phyloP scores from a whole-genome alignment of 2,797 vertebrate genomes.

The Euphonia xanthogaster region DNA sequence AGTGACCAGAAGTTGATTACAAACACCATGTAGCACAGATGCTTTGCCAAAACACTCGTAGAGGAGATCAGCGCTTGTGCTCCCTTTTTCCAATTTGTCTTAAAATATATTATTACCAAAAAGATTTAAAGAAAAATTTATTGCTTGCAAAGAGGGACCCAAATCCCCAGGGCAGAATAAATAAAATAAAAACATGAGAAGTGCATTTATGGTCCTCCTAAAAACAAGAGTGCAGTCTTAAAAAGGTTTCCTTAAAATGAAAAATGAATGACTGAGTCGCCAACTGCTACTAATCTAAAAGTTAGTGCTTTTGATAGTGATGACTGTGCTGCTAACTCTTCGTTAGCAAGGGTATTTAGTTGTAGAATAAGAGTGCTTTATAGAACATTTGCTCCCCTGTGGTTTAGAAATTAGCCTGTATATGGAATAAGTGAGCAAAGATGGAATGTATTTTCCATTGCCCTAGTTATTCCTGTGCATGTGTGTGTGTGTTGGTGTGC shows the following conservation, averaged over 20 bases:
- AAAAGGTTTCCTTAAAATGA: conserved; percentile 74
- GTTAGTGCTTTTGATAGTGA: conserved; percentile 65
- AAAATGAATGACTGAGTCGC: conserved; percentile 70
- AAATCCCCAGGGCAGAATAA: conserved; percentile 74
- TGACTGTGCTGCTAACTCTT: conserved; percentile 51
- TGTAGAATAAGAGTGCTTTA: conserved; percentile 55
- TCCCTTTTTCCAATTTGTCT: conserved; percentile 61
- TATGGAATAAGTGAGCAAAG: conserved; percentile 57
- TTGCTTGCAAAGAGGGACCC: conserved; percentile 67
- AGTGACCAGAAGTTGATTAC: conserved; percentile 70
- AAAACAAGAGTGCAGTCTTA: conserved; percentile 74
- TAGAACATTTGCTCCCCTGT: conserved; percentile 46
- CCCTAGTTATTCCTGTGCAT: background rate
- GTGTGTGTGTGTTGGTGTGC: conserved; percentile 10
- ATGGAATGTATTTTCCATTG: conserved; percentile 24
- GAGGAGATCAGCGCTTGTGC: conserved; percentile 55
- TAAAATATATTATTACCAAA: conserved; percentile 71
- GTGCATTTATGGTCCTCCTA: conserved; percentile 70
- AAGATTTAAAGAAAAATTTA: conserved; percentile 73
- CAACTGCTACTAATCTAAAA: conserved; percentile 71
- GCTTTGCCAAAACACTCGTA: conserved; percentile 65
- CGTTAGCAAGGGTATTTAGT: conserved; percentile 34
- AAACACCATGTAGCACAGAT: background rate
- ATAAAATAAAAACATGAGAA: conserved; percentile 77
- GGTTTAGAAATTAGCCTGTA: conserved; percentile 50